phyloP scores from a whole-genome alignment of 2,113 vertebrate species.

The Tichodroma muraria region DNA sequence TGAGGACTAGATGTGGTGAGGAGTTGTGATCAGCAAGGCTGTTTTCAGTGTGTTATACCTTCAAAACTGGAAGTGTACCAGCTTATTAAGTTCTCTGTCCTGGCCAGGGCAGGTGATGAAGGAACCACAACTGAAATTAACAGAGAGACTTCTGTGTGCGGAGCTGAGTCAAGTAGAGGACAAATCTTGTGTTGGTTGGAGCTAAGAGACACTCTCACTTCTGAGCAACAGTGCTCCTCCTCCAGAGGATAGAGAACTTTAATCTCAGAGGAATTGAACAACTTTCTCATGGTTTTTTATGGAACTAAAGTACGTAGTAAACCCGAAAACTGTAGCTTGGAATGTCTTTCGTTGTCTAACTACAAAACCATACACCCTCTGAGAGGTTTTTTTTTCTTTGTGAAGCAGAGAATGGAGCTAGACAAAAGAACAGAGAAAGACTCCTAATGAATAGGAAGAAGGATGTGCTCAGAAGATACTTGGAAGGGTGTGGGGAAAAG shows the following conservation, averaged over 20 bases:
- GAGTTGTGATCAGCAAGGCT: not conserved
- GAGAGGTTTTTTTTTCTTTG: not conserved
- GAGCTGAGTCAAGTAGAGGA: not conserved
- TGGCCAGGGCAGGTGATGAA: not conserved
- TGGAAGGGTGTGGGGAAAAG: not conserved
- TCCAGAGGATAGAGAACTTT: not conserved
- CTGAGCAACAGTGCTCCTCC: not conserved
- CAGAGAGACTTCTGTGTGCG: not conserved
- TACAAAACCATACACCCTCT: not conserved
- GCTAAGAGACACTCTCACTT: not conserved
- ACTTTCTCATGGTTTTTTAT: not conserved
- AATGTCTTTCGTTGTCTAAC: not conserved
- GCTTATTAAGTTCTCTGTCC: not conserved
- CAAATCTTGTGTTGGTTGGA: not conserved
- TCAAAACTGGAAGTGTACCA: not conserved
- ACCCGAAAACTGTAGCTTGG: not conserved
- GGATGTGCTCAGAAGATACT: not conserved
- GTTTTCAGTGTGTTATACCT: not conserved
- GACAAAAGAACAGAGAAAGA: not conserved
- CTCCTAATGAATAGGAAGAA: not conserved
- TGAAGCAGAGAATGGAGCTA: not conserved
- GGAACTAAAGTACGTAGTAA: not conserved
- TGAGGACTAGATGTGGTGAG: not conserved
- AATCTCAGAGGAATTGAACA: not conserved
- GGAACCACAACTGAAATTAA: not conserved